Base-by-base conservation (phyloP, 2,888 invertebrate genomes). In the Drosophila suboccidentalis region DNA sequence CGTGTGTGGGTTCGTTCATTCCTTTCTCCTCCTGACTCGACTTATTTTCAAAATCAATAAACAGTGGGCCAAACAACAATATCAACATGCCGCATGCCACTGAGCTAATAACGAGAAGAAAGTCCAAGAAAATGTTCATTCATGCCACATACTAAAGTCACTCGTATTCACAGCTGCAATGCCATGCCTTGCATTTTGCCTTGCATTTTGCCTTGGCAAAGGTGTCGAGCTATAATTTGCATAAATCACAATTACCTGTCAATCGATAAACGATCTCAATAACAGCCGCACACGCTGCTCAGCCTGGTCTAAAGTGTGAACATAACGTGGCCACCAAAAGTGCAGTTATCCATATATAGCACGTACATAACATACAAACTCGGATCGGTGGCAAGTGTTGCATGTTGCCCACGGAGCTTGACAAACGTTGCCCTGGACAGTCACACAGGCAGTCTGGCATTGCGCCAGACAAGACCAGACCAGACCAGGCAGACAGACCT, bases 191-290 rank as follows among this genome's bases (percentile, higher is more conserved):
- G 29, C n/a, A n/a, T 2, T 8, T 29, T 29, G 43, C 66, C 29
- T 29, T 8, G 29, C 29, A 2, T 29, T 29, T 58, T 63, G 43
- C 66, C 32, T 34, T 60, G 19, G 63, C 65, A 65, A 68, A 84
- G 86, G 90, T 88, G 88, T 86, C 75, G 67, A 85, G 46, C 65
- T 67, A 62, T 64, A 82, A 89, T 86, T 88, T 86, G 80, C 85
- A 86, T 86, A 86, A 89, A 89, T 86, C 90, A 89, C 85, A 86
- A 89, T 86, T 88, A 83, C 81, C 72, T 86, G 88, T 80, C 85
- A 80, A 88, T 86, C 83, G 90, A 89, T 89, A 80, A 75, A 65
- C 87, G 84, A 87, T 89, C 82, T 78, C 69, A 80, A 55, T 57
- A 49, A 61, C 71, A 68, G 58, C 36, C 53, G 58, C 41, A 61